Evolutionary conservation across 2,113 vertebrate species (phyloP).

Genomic region (Poecile atricapillus): DNA sequence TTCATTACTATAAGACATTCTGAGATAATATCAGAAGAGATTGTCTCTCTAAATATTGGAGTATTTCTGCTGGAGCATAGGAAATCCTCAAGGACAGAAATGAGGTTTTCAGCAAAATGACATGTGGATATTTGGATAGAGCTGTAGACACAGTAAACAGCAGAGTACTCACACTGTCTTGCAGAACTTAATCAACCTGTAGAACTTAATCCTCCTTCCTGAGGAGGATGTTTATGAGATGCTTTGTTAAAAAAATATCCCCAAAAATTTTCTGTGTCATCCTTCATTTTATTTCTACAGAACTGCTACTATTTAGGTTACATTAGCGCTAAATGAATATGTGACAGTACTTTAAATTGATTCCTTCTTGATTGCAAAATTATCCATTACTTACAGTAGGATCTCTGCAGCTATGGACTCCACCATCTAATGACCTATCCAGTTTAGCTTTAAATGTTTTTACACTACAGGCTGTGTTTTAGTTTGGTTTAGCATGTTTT

Average conservation of each 20-base stretch:
- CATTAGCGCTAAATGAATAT: neutral
- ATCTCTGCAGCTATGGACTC: neutral
- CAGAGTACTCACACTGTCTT: neutral
- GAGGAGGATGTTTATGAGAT: neutral
- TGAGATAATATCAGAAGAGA: neutral
- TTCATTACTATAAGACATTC: neutral
- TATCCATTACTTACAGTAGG: neutral
- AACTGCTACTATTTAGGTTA: neutral
- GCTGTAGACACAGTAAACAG: neutral
- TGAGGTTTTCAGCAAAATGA: neutral
- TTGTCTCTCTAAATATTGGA: neutral
- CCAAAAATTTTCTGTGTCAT: neutral
- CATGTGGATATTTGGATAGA: neutral
- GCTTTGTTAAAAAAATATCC: neutral
- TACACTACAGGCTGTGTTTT: fast-evolving
- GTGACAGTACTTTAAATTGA: neutral
- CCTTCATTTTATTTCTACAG: neutral
- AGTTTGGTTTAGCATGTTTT: neutral
- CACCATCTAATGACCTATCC: neutral
- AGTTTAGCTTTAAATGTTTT: neutral
- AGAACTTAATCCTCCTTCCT: no score
- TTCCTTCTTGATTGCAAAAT: neutral
- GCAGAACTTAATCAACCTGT: neutral
- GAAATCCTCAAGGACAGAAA: neutral
- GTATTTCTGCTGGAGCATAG: neutral